phyloP scores from a whole-genome alignment of 1,140 invertebrate species.

The Gonatopus flavifemur region DNA sequence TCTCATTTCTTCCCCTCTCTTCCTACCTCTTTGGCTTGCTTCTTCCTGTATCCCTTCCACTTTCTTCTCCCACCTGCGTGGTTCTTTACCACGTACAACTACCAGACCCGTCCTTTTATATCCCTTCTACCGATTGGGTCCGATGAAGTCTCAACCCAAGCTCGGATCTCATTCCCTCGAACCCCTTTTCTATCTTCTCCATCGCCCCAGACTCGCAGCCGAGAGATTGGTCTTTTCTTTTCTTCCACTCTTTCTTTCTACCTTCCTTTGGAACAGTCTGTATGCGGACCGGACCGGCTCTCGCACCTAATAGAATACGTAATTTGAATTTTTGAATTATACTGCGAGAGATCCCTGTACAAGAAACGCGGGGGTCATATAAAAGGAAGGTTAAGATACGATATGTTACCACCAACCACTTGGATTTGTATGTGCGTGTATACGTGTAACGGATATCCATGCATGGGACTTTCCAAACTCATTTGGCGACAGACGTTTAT shows the following conservation, averaged over 20 bases:
- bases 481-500: slow-evolving; percentile 15
- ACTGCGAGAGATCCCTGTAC: slow-evolving; percentile 5
- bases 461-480: slow-evolving; percentile 8
- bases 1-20: slow-evolving; percentile 52
- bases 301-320: slow-evolving; percentile 55
- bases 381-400: too few species aligned
- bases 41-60: neutral
- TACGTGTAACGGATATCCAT: neutral
- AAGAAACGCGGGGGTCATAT: too few species aligned
- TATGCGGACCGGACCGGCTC: slow-evolving; percentile 14
- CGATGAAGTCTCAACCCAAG: too few species aligned
- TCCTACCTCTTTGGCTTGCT: slow-evolving; percentile 7
- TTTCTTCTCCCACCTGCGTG: slow-evolving; percentile 2
- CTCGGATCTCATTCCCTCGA: too few species aligned
- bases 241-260: neutral
- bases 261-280: too few species aligned
- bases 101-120: slow-evolving; percentile 12
- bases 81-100: neutral
- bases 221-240: neutral
- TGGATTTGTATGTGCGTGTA: neutral
- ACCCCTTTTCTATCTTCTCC: slow-evolving; percentile 4
- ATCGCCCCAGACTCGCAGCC: neutral
- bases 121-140: slow-evolving; percentile 19
- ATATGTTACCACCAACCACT: too few species aligned
- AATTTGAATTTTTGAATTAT: slow-evolving; percentile 52